A percentile compares a stretch with the other conserved stretches of the same genome.
Evolutionary conservation across 2,797 vertebrate genomes (phyloP).

Genomic region (Lates japonicus): DNA sequence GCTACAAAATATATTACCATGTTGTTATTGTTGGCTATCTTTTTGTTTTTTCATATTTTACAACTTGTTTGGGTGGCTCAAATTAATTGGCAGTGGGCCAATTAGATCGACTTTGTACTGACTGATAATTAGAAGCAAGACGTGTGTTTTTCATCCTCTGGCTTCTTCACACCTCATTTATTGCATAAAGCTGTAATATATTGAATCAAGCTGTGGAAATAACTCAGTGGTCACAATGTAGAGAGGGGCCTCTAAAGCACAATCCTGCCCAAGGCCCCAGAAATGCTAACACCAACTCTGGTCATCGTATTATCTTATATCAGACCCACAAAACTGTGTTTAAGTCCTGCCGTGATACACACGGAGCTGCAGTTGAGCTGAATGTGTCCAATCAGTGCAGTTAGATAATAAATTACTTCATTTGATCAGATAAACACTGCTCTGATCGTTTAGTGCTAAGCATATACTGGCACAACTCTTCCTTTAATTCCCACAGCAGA

Average conservation of each 20-base stretch:
- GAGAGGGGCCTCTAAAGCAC: not conserved
- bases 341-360: not conserved
- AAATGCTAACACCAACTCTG: too few species aligned
- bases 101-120: slow-evolving; percentile 25
- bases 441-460: slow-evolving; percentile 44
- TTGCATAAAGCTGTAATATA: not conserved
- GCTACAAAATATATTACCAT: not conserved
- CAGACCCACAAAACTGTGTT: not conserved
- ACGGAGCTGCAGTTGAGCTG: not conserved
- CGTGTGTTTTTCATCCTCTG: not conserved
- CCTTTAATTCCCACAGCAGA: slow-evolving; percentile 11
- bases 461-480: not conserved
- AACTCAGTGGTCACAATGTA: not conserved
- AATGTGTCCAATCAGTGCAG: slow-evolving; percentile 10
- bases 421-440: slow-evolving; percentile 42
- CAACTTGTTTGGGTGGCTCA: slow-evolving; percentile 1
- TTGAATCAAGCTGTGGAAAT: not conserved
- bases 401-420: slow-evolving; percentile 44
- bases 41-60: slow-evolving; percentile 13
- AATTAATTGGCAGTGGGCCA: not conserved
- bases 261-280: not conserved
- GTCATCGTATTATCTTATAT: not conserved
- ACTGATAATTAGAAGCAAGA: slow-evolving; percentile 25
- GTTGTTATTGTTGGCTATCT: not conserved
- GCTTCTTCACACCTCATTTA: not conserved